phyloP scores from a whole-genome alignment of 2,797 vertebrate species.

The Microcaecilia unicolor region DNA sequence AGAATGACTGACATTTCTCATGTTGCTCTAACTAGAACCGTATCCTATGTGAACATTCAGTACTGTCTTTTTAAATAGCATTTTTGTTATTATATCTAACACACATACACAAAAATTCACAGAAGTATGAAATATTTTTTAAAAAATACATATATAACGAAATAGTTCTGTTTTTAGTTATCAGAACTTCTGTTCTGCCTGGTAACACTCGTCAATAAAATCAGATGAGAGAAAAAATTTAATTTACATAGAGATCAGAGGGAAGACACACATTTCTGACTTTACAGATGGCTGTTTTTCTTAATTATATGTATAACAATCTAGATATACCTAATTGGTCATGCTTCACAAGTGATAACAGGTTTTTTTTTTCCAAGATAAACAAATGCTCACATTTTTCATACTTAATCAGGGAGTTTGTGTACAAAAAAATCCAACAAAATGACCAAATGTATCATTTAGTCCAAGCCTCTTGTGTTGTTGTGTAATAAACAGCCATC shows the following conservation, averaged over 20 bases:
- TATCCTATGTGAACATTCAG: no score
- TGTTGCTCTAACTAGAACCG: no score
- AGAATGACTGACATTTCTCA: no score
- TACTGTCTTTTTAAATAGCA: no score
- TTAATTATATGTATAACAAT: slow-evolving; percentile 58
- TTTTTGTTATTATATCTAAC: no score
- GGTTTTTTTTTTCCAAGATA: slow-evolving; percentile 52
- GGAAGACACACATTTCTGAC: slow-evolving; percentile 45
- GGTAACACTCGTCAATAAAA: slow-evolving; percentile 30
- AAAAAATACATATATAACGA: no score
- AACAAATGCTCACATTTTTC: slow-evolving; percentile 68
- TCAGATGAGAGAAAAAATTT: slow-evolving; percentile 31
- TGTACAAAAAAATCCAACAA: slow-evolving; percentile 52
- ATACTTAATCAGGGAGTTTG: slow-evolving; percentile 60
- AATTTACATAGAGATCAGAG: slow-evolving; percentile 38
- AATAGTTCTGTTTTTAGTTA: slow-evolving; percentile 12
- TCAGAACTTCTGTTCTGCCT: slow-evolving; percentile 14
- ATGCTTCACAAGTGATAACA: slow-evolving; percentile 64
- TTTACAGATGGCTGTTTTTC: slow-evolving; percentile 70
- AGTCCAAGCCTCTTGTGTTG: slow-evolving; percentile 50
- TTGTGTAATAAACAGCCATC: slow-evolving; percentile 58
- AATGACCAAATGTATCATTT: slow-evolving; percentile 59
- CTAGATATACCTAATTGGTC: slow-evolving; percentile 66
- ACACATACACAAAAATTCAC: no score
- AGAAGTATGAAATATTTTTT: no score